phyloP scores from a whole-genome alignment of 2,113 vertebrate species.

The Oncorhynchus kisutch region DNA sequence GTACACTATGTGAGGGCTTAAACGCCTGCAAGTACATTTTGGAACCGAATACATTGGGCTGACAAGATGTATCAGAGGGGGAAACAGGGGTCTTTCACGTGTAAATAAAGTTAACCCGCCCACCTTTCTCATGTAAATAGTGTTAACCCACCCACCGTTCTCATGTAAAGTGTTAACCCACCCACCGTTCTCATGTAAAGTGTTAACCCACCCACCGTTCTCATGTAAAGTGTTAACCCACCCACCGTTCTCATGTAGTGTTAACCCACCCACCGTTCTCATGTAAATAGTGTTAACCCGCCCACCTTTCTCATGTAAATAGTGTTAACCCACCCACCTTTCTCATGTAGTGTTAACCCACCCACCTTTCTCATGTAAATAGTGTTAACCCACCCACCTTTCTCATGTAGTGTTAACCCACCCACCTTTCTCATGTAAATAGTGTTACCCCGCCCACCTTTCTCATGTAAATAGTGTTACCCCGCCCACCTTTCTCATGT shows the following conservation, averaged over 20 bases:
- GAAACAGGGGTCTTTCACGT: no score
- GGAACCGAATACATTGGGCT: constrained; percentile 48
- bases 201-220: constrained; percentile 36
- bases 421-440: constrained; percentile 13
- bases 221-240: no score
- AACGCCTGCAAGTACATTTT: constrained; percentile 47
- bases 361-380: constrained; percentile 13
- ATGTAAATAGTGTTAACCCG: constrained; percentile 11
- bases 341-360: no score
- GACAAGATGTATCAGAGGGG: constrained; percentile 45
- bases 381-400: constrained; percentile 32
- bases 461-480: no score
- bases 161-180: no score
- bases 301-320: constrained; percentile 13
- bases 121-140: constrained; percentile 1
- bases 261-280: constrained; percentile 41
- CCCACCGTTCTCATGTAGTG: constrained; percentile 9
- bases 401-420: no score
- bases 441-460: constrained; percentile 28
- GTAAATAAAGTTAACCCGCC: constrained; percentile 20
- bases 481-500: constrained; percentile 31
- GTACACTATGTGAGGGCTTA: constrained; percentile 17
- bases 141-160: constrained; percentile 36
- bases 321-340: constrained; percentile 32
- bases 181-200: constrained; percentile 10